A percentile compares a stretch with the other conserved stretches of the same genome.
Conservation (phyloP, 2,113 vertebrate genomes). For the Hirundichthys speculiger region DNA sequence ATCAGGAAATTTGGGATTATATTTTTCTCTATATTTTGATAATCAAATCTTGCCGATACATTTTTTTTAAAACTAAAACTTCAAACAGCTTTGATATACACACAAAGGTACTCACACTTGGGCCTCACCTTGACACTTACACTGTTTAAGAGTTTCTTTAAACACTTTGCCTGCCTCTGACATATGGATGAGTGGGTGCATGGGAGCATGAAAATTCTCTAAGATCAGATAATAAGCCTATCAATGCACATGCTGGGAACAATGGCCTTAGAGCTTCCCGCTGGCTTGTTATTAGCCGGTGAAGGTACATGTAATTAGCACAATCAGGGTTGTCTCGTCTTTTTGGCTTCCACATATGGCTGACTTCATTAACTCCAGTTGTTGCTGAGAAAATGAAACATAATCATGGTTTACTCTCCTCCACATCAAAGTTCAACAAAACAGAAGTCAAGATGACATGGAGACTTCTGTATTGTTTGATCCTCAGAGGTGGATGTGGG, state of each 20-base stretch:
- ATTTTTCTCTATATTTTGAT: no score
- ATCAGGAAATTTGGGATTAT: no score
- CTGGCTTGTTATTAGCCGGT: conserved; percentile 49
- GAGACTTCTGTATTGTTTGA: conserved; percentile 22
- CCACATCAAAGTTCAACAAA: conserved; percentile 63
- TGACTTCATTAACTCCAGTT: conserved; percentile 66
- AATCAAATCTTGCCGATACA: neutral
- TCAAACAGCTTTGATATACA: neutral
- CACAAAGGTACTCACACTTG: neutral
- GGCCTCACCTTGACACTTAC: conserved; percentile 5
- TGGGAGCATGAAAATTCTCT: conserved; percentile 18
- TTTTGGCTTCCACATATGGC: conserved; percentile 56
- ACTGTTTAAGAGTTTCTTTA: conserved; percentile 27
- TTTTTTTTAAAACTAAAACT: no score
- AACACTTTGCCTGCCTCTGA: conserved; percentile 24
- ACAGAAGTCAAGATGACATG: conserved; percentile 26
- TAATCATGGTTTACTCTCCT: conserved; percentile 60
- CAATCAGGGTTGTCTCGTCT: conserved; percentile 62
- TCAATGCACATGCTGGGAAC: conserved; percentile 61
- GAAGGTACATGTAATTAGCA: conserved; percentile 66
- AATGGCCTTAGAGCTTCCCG: conserved; percentile 53
- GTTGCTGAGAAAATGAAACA: conserved; percentile 36
- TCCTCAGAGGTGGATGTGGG: conserved; percentile 22
- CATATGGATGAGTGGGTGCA: conserved; percentile 56
- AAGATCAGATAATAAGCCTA: conserved; percentile 61